A percentile compares a stretch with the other conserved stretches of the same genome.
phyloP scores from a whole-genome alignment of 1,140 invertebrate species.

The Zaprionus nigranus region DNA sequence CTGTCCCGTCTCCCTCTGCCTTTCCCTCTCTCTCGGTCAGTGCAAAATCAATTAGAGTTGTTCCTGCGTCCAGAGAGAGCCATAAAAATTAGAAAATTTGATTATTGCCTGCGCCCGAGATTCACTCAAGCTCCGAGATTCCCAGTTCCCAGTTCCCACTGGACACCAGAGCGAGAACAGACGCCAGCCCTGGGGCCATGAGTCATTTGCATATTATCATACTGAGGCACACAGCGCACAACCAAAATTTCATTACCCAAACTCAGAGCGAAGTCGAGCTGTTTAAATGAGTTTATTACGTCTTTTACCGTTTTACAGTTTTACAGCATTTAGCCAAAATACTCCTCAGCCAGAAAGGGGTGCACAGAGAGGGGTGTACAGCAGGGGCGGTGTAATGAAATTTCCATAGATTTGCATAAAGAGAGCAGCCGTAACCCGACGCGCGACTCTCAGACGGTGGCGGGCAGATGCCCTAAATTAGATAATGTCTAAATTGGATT shows the following conservation, averaged over 20 bases:
- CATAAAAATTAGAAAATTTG: conserved; percentile 84
- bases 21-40: conserved; percentile 28
- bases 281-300: conserved; percentile 84
- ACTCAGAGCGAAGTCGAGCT: conserved; percentile 27
- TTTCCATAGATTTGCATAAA: conserved; percentile 83
- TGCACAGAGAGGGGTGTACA: conserved; percentile 18
- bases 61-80: conserved; percentile 62
- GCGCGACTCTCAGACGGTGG: conserved; percentile 26
- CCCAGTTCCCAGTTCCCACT: conserved; percentile 19
- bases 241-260: conserved; percentile 82
- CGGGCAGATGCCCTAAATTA: conserved; percentile 77
- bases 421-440: conserved; percentile 37
- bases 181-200: conserved; percentile 18
- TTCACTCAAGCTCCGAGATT: conserved; percentile 49
- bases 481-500: conserved; percentile 84
- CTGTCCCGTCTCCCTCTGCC: background rate
- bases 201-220: conserved; percentile 78
- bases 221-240: conserved; percentile 41
- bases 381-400: conserved; percentile 61
- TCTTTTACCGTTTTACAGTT: conserved; percentile 75
- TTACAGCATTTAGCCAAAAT: conserved; percentile 68
- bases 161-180: background rate
- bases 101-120: conserved; percentile 76
- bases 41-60: conserved; percentile 77
- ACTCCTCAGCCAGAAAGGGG: conserved; percentile 48